Conservation (phyloP, 2,113 vertebrate genomes). For the Oenanthe melanoleuca region DNA sequence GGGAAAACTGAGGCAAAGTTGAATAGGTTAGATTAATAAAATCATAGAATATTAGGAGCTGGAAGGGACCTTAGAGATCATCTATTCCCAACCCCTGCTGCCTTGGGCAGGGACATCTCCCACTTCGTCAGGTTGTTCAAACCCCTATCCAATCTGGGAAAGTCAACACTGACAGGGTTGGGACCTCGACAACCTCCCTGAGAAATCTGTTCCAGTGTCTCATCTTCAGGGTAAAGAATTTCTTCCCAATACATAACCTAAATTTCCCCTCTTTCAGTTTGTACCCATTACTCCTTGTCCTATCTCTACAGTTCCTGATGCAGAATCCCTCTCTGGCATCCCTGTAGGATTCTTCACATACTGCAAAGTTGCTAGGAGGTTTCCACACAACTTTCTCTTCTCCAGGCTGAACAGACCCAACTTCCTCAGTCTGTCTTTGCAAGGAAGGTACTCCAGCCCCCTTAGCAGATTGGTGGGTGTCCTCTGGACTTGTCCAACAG, state of each 20-base stretch:
- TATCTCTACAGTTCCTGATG: neutral
- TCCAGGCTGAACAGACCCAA: neutral
- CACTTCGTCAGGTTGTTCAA: neutral
- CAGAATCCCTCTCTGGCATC: too few relatives aligned
- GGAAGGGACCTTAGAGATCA: neutral
- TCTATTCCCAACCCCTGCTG: neutral
- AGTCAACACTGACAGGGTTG: neutral
- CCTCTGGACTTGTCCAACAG: neutral
- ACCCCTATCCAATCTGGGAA: neutral
- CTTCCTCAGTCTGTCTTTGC: neutral
- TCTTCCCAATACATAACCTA: neutral
- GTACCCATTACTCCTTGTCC: neutral
- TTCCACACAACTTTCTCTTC: neutral
- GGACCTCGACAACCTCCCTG: neutral
- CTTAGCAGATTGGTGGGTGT: fast-evolving
- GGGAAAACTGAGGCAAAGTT: neutral
- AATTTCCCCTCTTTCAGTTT: neutral
- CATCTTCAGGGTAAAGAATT: neutral
- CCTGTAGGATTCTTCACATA: neutral
- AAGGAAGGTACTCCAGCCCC: neutral
- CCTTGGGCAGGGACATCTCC: neutral
- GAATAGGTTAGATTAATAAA: neutral
- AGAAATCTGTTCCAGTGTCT: neutral
- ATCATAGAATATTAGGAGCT: neutral
- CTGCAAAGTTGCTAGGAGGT: too few relatives aligned